Conservation (phyloP, 2,797 vertebrate species). For the Coracias cyanogaster region DNA sequence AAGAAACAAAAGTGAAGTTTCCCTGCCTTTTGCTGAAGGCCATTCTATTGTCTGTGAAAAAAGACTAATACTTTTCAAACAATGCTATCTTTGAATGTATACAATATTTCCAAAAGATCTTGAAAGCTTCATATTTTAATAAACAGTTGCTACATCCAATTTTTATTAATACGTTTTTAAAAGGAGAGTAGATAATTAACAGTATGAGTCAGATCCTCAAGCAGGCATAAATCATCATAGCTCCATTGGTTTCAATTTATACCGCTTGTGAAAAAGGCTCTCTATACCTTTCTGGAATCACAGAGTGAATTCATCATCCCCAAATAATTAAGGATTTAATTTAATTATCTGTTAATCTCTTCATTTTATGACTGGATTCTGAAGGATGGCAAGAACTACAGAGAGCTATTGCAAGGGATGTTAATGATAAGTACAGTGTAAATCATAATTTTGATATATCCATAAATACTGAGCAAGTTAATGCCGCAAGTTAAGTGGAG, state of each 20-base stretch:
- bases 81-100: neutral
- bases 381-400: constrained; percentile 37
- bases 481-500: neutral
- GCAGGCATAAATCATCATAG: constrained; percentile 46
- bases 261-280: constrained; percentile 16
- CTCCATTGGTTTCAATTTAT: constrained; percentile 56
- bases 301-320: constrained; percentile 37
- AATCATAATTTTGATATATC: constrained; percentile 22
- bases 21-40: constrained; percentile 1
- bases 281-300: constrained; percentile 57
- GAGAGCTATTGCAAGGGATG: constrained; percentile 18
- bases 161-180: constrained; percentile 62
- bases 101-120: constrained; percentile 24
- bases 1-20: neutral
- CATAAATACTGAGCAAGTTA: constrained; percentile 63
- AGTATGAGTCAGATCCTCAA: constrained; percentile 26
- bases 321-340: constrained; percentile 72
- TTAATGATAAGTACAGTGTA: constrained; percentile 55
- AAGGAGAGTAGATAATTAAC: constrained; percentile 67
- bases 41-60: neutral
- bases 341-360: constrained; percentile 49
- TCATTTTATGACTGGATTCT: constrained; percentile 60
- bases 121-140: constrained; percentile 55
- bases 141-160: constrained; percentile 24
- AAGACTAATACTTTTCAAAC: neutral